These are phyloP conservation scores for Acridotheres tristis DNA, from an alignment of 2,797 vertebrate genomes.

Conservation along the genomic window DNA sequence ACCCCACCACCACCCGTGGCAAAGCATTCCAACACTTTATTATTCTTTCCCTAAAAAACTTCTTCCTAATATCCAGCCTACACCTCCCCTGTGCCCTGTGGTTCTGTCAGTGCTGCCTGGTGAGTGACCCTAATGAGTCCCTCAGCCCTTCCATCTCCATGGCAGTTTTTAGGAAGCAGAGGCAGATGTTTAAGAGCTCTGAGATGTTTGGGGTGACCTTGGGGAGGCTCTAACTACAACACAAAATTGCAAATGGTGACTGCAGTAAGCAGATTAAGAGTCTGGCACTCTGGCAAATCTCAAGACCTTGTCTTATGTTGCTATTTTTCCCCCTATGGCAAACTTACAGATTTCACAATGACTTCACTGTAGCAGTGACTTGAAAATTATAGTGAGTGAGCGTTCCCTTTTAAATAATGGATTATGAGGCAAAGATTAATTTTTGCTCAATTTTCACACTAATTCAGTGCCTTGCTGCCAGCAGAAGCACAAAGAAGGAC, in stretches of 20 bases:
- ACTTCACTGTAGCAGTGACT: conserved; percentile 56
- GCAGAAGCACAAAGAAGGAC: conserved; percentile 23
- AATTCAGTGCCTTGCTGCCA: conserved; percentile 40
- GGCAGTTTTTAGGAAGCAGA: background rate
- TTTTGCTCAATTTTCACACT: conserved; percentile 52
- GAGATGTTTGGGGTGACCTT: conserved; percentile 30
- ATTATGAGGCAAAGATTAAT: conserved; percentile 60
- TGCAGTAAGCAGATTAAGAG: conserved; percentile 39
- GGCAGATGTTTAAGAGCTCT: background rate
- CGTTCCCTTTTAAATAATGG: conserved; percentile 63
- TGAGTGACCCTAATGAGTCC: background rate
- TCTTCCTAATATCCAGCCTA: too few species aligned
- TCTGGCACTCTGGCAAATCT: conserved; percentile 27
- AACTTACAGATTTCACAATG: conserved; percentile 60
- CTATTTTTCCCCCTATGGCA: conserved; percentile 46
- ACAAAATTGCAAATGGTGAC: background rate
- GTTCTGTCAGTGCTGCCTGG: too few species aligned
- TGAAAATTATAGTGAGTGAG: conserved; percentile 52
- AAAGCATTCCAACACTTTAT: too few species aligned
- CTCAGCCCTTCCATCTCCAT: background rate
- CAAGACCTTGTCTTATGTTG: conserved; percentile 35
- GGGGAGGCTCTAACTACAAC: background rate
- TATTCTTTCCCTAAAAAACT: too few species aligned
- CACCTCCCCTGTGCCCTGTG: too few species aligned
- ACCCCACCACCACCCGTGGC: too few species aligned